These are phyloP conservation scores for Sylvilagus bachmani DNA, from an alignment of 2,113 vertebrate species.

Conservation along the genomic window DNA sequence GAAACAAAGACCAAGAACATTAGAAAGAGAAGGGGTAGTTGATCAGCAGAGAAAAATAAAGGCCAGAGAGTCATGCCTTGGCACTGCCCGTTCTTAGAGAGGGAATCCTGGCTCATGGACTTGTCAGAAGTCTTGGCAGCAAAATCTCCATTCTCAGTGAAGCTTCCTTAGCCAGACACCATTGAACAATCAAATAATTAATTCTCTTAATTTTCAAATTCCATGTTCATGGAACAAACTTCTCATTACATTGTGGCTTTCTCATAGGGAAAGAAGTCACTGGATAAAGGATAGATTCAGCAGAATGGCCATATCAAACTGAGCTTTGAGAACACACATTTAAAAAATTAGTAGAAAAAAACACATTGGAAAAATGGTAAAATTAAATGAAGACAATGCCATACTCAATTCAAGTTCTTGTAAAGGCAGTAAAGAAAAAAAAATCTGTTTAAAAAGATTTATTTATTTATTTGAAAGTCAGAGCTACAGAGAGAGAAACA, in stretches of 20 bases:
- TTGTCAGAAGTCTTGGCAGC: not conserved
- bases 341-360: slow-evolving; percentile 42
- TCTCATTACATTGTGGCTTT: slow-evolving; percentile 51
- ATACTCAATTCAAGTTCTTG: not conserved
- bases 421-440: not conserved
- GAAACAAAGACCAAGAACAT: not conserved
- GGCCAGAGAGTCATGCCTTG: not conserved
- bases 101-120: not conserved
- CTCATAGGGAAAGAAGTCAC: not conserved
- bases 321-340: slow-evolving; percentile 9
- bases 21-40: not conserved
- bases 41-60: not conserved
- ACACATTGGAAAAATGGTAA: not conserved
- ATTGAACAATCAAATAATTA: slow-evolving; percentile 34
- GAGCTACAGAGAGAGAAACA: too few species aligned
- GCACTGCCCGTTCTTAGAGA: not conserved
- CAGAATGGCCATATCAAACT: not conserved
- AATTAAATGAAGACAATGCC: not conserved
- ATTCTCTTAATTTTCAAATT: slow-evolving; percentile 53
- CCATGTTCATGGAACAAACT: slow-evolving; percentile 33
- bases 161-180: slow-evolving; percentile 36
- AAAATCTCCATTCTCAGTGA: not conserved
- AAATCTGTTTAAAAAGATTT: too few species aligned
- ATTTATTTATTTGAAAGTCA: too few species aligned
- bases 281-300: not conserved